Percentiles rank a stretch among this genome's conserved stretches.
phyloP scores from a whole-genome alignment of 2,797 vertebrate species.

The Philypnodon macrostomus region DNA sequence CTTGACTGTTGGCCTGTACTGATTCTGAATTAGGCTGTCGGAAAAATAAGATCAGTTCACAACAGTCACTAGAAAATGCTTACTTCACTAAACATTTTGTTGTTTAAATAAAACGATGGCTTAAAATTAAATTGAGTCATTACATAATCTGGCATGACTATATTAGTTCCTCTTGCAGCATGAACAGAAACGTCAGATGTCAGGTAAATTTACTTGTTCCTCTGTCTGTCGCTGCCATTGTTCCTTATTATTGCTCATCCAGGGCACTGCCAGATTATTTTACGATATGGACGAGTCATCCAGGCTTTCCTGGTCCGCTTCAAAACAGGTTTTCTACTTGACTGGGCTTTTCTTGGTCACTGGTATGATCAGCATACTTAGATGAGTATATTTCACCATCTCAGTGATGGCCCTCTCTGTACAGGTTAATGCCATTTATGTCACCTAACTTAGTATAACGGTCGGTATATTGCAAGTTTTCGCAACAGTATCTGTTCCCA shows the following conservation, averaged over 20 bases:
- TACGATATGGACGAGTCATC: slow-evolving; percentile 32
- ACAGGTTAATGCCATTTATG: too few species aligned
- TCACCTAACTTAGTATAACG: too few species aligned
- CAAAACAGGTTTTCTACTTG: slow-evolving; percentile 58
- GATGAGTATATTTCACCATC: slow-evolving; percentile 24
- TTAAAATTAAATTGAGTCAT: neutral
- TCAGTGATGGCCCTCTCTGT: too few species aligned
- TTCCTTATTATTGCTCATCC: slow-evolving; percentile 27
- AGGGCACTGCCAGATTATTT: slow-evolving; percentile 49
- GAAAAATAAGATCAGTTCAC: neutral
- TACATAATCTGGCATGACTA: neutral
- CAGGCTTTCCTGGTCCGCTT: slow-evolving; percentile 38
- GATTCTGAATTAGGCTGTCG: neutral
- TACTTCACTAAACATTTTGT: neutral
- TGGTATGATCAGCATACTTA: slow-evolving; percentile 32
- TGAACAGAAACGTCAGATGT: slow-evolving; percentile 24
- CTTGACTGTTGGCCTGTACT: slow-evolving; percentile 6
- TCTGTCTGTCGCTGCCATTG: neutral
- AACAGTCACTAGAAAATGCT: neutral
- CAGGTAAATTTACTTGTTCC: slow-evolving; percentile 18
- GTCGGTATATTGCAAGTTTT: neutral
- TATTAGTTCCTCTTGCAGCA: slow-evolving; percentile 11
- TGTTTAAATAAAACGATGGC: neutral
- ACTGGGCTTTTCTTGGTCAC: slow-evolving; percentile 25
- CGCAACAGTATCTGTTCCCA: neutral